Percentiles rank a stretch among this genome's conserved stretches.
phyloP scores from a whole-genome alignment of 2,113 vertebrate genomes.

The Paratilapia polleni region DNA sequence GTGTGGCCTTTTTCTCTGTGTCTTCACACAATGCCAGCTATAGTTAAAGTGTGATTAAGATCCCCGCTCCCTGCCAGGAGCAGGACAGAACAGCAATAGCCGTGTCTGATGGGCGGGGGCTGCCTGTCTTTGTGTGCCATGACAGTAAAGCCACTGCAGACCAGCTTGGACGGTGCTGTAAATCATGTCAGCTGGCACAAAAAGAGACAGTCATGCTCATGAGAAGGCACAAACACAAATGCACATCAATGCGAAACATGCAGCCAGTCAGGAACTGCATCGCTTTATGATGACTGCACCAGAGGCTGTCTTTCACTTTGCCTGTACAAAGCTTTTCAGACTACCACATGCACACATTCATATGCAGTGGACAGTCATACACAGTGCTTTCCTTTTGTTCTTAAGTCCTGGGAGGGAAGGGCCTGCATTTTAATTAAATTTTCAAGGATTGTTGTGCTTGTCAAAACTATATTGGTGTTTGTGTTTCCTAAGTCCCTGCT shows the following conservation, averaged over 20 bases:
- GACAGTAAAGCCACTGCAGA: slow-evolving; percentile 11
- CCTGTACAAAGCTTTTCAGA: not conserved
- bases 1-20: slow-evolving; percentile 64
- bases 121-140: slow-evolving; percentile 46
- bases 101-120: slow-evolving; percentile 39
- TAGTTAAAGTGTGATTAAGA: slow-evolving; percentile 66
- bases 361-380: not conserved
- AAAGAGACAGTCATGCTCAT: not conserved
- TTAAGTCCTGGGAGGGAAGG: not conserved
- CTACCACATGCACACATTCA: not conserved
- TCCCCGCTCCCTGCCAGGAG: slow-evolving; percentile 47
- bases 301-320: not conserved
- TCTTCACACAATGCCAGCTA: slow-evolving; percentile 57
- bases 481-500: slow-evolving; percentile 71
- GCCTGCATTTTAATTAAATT: slow-evolving; percentile 70
- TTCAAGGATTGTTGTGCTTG: slow-evolving; percentile 63
- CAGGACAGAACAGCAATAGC: slow-evolving; percentile 18
- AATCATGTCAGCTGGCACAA: slow-evolving; percentile 48
- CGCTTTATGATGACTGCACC: not conserved
- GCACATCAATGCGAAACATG: not conserved
- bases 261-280: not conserved
- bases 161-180: slow-evolving; percentile 37
- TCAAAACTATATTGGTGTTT: slow-evolving; percentile 68
- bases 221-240: not conserved
- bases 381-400: slow-evolving; percentile 11